phyloP scores from a whole-genome alignment of 2,888 invertebrate genomes.

The Ormyrus rosae region DNA sequence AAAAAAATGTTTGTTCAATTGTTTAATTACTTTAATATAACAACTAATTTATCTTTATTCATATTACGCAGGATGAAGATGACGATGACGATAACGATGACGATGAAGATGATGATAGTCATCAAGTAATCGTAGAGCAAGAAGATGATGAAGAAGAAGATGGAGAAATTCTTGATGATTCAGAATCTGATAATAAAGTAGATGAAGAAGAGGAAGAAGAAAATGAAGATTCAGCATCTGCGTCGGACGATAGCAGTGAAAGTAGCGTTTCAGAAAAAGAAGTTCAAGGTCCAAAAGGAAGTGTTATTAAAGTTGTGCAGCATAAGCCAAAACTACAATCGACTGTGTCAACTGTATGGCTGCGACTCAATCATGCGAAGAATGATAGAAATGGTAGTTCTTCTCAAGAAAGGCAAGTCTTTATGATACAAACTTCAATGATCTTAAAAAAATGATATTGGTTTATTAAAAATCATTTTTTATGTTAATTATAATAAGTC shows the following conservation, averaged over 20 bases:
- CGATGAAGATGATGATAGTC: conserved; percentile 58
- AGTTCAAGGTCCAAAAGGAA: conserved; percentile 75
- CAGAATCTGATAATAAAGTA: conserved; percentile 56
- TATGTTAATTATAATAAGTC: neutral
- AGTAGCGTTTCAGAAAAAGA: conserved; percentile 78
- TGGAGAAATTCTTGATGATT: conserved; percentile 59
- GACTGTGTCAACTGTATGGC: conserved; percentile 79
- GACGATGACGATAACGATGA: conserved; percentile 38
- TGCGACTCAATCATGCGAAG: conserved; percentile 76
- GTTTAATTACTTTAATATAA: neutral
- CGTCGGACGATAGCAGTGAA: conserved; percentile 63
- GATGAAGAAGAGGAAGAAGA: conserved; percentile 62
- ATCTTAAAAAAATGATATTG: too few species aligned
- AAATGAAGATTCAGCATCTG: conserved; percentile 53
- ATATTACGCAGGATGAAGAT: conserved; percentile 38
- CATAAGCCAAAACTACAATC: conserved; percentile 74
- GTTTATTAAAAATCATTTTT: neutral
- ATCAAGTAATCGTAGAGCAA: conserved; percentile 58
- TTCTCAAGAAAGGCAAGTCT: conserved; percentile 62
- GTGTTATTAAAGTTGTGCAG: conserved; percentile 79
- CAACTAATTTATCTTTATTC: conserved; percentile 6
- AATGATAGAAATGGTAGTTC: conserved; percentile 55
- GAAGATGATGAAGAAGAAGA: conserved; percentile 64
- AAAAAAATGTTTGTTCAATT: neutral
- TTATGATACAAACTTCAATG: neutral